These are phyloP conservation scores for Zingel zingel DNA, from an alignment of 2,113 vertebrate species.

Conservation along the genomic window DNA sequence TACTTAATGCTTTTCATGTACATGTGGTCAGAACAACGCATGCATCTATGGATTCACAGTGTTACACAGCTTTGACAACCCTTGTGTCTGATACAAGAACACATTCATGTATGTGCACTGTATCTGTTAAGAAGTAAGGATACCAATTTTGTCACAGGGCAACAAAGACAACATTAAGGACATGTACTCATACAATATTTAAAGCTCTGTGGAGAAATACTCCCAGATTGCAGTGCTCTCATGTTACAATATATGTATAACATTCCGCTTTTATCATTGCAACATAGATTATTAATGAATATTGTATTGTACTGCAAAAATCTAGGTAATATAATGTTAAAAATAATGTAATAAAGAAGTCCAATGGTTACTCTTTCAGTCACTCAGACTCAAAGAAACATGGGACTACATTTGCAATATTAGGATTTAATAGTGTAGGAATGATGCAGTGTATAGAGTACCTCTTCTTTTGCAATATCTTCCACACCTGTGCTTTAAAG, in stretches of 20 bases:
- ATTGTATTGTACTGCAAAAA: constrained; percentile 45
- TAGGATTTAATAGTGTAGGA: not conserved
- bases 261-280: constrained; percentile 44
- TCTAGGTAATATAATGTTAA: constrained; percentile 35
- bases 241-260: constrained; percentile 49
- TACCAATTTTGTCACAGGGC: constrained; percentile 44
- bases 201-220: constrained; percentile 55
- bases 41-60: not conserved
- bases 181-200: constrained; percentile 70
- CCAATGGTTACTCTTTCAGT: constrained; percentile 21
- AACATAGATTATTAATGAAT: constrained; percentile 67
- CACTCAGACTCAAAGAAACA: constrained; percentile 19
- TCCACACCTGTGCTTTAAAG: constrained; percentile 8
- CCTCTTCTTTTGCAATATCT: not conserved
- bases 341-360: constrained; percentile 21
- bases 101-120: constrained; percentile 27
- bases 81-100: constrained; percentile 10
- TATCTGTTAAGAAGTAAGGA: constrained; percentile 48
- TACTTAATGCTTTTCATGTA: constrained; percentile 3
- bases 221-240: constrained; percentile 39
- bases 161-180: constrained; percentile 52
- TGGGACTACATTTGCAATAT: constrained; percentile 25
- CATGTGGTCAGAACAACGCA: constrained; percentile 6
- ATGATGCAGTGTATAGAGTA: not conserved
- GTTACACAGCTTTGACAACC: constrained; percentile 7